These are phyloP conservation scores for Epistrophe grossulariae DNA, from an alignment of 2,888 invertebrate species.

Conservation along the genomic window DNA sequence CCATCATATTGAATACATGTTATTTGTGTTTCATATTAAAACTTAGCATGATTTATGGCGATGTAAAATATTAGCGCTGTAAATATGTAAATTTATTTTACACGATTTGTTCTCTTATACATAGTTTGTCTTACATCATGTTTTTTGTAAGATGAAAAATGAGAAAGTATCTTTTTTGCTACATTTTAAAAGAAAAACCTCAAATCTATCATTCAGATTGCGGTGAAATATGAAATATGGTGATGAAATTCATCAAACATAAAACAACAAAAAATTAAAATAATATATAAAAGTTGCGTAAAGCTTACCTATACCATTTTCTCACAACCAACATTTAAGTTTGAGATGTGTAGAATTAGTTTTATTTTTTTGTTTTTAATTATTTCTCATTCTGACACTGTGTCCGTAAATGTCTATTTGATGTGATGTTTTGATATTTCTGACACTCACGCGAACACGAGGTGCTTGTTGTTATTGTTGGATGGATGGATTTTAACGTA, in stretches of 20 bases:
- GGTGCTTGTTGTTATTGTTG: constrained; percentile 53
- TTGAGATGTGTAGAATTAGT: constrained; percentile 23
- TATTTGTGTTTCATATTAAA: too few species aligned
- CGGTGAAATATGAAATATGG: constrained; percentile 37
- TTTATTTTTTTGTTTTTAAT: constrained; percentile 21
- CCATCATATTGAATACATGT: too few species aligned
- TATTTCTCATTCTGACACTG: constrained; percentile 63
- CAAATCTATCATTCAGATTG: background rate
- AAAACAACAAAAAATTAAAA: background rate
- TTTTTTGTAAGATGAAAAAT: too few species aligned
- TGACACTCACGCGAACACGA: constrained; percentile 82
- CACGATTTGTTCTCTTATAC: too few species aligned
- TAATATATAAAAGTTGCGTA: constrained; percentile 15
- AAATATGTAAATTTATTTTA: too few species aligned
- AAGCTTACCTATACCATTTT: background rate
- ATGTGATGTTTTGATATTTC: constrained; percentile 84
- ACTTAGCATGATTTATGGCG: too few species aligned
- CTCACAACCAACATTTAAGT: constrained; percentile 19
- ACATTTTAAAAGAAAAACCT: background rate
- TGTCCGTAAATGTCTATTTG: constrained; percentile 80
- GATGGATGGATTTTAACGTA: constrained; percentile 53
- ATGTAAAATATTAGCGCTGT: too few species aligned
- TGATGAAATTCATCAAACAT: constrained; percentile 23
- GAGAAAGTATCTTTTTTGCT: too few species aligned
- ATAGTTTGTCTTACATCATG: too few species aligned